Base-by-base conservation (phyloP, 2,797 vertebrate genomes). In the Ataeniobius toweri region DNA sequence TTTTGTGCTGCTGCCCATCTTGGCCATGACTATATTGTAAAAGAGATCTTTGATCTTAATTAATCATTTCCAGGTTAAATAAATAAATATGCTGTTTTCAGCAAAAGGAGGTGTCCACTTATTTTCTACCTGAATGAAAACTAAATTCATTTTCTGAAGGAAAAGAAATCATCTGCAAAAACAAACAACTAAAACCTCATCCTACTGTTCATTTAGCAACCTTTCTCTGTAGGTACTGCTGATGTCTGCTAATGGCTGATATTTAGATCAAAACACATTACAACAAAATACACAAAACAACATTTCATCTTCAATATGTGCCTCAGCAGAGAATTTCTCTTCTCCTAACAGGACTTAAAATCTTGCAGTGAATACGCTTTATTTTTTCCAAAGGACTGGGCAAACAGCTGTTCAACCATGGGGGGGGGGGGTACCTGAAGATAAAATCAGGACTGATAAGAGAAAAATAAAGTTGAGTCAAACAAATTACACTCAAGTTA, bases 401-500 rank as follows among this genome's bases (percentile, higher is more conserved):
- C 75, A 83, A 88, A 85, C 69, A 81, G 78, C 76, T 70, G 74
- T 91, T 88, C 84, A 80, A 87, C 83, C 75, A 75, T 48, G 51
- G 75, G 31, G 5, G 53, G 36, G 1, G 22, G 26, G 46, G 65
- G 24, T 22, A 55, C 36, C 63, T 36, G 20, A 44, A 67, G 74
- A 81, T 75, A 73, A 73, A 88, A 85, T 81, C 83, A 68, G 48
- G 61, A 53, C 86, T 55, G 91, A 94, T 94, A 94, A 91, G 95
- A 96, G 94, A 95, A 95, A 89, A 95, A 95, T 95, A 95, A 97
- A 97, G 96, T 98, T 98, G 96, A 96, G 96, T 97, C 96, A 96
- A 97, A 96, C 95, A 97, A 97, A 97, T 97, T 97, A 96, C 95
- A 95, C 96, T 97, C 95, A 92, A 94, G 96, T 97, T 98, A 98